These are phyloP conservation scores for Oeneis ivallda DNA, from an alignment of 2,888 invertebrate species.

Conservation along the genomic window DNA sequence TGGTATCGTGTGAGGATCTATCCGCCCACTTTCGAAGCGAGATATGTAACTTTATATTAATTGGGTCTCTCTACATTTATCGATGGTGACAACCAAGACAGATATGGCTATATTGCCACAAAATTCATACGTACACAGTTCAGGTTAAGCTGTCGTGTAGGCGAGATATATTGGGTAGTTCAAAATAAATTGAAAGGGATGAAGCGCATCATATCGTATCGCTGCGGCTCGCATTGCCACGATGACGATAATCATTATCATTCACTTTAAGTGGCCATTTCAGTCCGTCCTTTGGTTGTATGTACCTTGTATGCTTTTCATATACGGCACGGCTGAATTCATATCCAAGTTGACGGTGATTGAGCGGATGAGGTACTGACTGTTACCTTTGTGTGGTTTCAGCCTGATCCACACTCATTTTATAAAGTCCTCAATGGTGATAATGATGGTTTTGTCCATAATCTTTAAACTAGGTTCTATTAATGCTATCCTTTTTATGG, in stretches of 20 bases:
- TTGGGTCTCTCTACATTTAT: conserved; percentile 5
- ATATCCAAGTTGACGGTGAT: no score
- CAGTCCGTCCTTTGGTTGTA: background rate
- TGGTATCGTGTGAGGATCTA: background rate
- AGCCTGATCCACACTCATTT: no score
- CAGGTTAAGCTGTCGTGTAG: background rate
- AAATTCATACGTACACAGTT: background rate
- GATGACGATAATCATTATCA: background rate
- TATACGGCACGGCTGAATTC: background rate
- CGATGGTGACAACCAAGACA: conserved; percentile 2
- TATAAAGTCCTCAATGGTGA: no score
- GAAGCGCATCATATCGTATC: background rate
- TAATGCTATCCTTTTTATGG: no score
- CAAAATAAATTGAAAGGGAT: background rate
- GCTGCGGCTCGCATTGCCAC: background rate
- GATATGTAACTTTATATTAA: background rate
- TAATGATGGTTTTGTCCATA: no score
- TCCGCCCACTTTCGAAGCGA: background rate
- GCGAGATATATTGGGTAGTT: background rate
- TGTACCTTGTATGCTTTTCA: background rate
- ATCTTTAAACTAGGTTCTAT: no score
- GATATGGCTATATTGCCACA: background rate
- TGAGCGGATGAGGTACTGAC: no score
- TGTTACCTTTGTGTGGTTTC: no score
- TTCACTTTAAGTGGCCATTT: conserved; percentile 3